Conservation (phyloP, 1,140 invertebrate genomes). For the Aplysia californica region DNA sequence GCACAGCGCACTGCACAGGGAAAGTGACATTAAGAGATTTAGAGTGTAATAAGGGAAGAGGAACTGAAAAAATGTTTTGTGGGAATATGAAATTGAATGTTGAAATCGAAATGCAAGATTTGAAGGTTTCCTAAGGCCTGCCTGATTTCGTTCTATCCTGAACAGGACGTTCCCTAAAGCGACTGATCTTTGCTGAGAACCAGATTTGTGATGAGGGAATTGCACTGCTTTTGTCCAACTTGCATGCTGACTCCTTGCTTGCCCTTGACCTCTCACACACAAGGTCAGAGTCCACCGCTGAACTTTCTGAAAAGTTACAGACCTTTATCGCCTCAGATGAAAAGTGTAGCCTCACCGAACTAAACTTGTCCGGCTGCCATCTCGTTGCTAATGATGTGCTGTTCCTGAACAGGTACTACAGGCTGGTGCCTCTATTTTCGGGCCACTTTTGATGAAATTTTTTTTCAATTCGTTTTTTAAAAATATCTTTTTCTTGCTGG, state of each 20-base stretch:
- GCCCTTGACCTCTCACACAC: conserved; percentile 12
- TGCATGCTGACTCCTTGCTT: background rate
- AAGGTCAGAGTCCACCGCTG: background rate
- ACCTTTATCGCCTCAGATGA: background rate
- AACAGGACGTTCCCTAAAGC: background rate
- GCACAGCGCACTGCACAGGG: too few relatives aligned
- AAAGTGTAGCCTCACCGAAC: background rate
- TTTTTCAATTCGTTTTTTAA: too few relatives aligned
- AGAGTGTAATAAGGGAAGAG: too few relatives aligned
- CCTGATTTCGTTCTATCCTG: too few relatives aligned
- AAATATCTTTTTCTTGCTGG: too few relatives aligned
- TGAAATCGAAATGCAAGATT: too few relatives aligned
- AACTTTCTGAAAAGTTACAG: background rate
- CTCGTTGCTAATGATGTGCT: background rate
- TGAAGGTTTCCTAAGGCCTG: too few relatives aligned
- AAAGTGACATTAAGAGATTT: too few relatives aligned
- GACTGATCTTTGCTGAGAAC: background rate
- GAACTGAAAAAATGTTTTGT: too few relatives aligned
- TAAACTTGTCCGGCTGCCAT: conserved; percentile 12
- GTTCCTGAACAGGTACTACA: conserved; percentile 12
- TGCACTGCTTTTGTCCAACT: background rate
- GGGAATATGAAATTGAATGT: too few relatives aligned
- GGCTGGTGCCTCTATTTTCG: background rate
- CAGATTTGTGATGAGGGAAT: background rate
- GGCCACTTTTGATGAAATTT: background rate